Percentiles rank a stretch among this genome's conserved stretches.
phyloP scores from a whole-genome alignment of 2,113 vertebrate species.

The Herpetotheres cachinnans region DNA sequence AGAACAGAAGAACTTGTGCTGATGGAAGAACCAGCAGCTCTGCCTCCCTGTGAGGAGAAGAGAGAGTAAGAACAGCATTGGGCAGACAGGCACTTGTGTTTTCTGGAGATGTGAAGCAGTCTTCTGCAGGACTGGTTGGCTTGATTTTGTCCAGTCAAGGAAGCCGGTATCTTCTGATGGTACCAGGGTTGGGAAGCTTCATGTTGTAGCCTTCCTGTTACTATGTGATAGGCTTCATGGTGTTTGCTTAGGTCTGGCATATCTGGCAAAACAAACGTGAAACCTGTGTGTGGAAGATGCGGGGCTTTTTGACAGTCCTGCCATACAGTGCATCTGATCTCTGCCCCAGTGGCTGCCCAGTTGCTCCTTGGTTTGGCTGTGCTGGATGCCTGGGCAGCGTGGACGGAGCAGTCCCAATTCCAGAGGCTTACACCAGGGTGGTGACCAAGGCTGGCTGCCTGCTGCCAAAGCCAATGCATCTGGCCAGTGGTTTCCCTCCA shows the following conservation, averaged over 20 bases:
- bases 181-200: not conserved
- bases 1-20: not conserved
- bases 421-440: no score
- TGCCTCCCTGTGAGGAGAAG: fast-evolving
- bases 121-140: not conserved
- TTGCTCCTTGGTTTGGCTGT: not conserved
- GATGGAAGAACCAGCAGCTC: not conserved
- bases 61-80: not conserved
- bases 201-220: not conserved
- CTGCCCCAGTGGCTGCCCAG: not conserved
- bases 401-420: not conserved
- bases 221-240: not conserved
- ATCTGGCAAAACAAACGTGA: not conserved
- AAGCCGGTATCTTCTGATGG: not conserved
- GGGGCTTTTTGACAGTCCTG: not conserved
- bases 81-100: not conserved
- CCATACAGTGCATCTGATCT: not conserved
- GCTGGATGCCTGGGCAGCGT: not conserved
- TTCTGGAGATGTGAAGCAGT: not conserved
- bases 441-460: not conserved
- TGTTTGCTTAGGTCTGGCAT: not conserved
- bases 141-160: not conserved
- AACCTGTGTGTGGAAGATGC: not conserved
- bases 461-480: not conserved
- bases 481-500: not conserved